Base-by-base conservation (phyloP, 2,888 invertebrate genomes). In the Folsomia candida region DNA sequence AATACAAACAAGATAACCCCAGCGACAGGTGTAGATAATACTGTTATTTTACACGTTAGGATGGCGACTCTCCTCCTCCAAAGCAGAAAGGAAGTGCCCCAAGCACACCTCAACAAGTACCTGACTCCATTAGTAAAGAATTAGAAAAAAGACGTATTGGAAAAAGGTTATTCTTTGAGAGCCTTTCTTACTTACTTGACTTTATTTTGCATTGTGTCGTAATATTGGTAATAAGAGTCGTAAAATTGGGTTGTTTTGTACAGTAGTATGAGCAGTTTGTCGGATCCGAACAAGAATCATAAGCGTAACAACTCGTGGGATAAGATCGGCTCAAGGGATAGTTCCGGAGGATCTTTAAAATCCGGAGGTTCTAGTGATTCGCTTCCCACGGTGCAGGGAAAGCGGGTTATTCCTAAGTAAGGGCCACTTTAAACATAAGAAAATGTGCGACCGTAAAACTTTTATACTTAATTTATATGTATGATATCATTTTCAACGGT, bases 51-150 rank as follows among this genome's bases (percentile, higher is more conserved):
- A n/a, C n/a, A n/a, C n/a, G n/a, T 11, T 47, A 47, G 47, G 47
- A 47, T 11, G 9, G 2, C 20, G 14, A 57, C 54, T 59, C 61
- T 57, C 57, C 51, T 37, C 60, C 65, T 20, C 78, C 73, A 25
- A 62, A 78, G 74, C 77, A 79, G 70, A 81, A 80, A 57, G 76
- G 76, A 69, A 75, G 80, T 71, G 72, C 76, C 27, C 80, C 78
- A 59, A 80, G 80, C 51, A 83, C 84, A 1, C 83, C 84, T 25
- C 85, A 85, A 70, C 82, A 83, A 70, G 83, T 91, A 68, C 88
- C 90, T 0, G 87, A 89, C 72, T 87, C 89, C 18, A 87, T 89
- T 22, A 87, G 87, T 79, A 88, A 87, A 79, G 88, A 89, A 81
- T 83, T 90, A 71, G 88, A 89, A 77, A 87, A 87, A 80, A 82